Conservation (phyloP, 2,113 vertebrate species). For the Gobio gobio region DNA sequence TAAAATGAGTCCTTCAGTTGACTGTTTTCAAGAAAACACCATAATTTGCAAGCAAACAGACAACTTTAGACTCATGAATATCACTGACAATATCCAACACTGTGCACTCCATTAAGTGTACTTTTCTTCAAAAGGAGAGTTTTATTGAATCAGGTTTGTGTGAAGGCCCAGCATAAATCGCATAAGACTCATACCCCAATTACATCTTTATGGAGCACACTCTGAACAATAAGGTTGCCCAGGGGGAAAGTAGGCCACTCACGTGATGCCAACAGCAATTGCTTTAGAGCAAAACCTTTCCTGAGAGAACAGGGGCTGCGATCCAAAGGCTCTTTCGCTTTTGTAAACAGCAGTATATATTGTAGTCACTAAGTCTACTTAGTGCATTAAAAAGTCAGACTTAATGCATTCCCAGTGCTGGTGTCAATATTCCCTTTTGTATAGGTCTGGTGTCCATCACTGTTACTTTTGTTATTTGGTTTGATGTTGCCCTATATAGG, state of each 20-base stretch:
- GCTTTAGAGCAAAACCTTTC: slow-evolving; percentile 32
- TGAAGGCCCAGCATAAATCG: neutral
- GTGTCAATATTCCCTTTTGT: neutral
- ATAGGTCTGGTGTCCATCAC: slow-evolving; percentile 5
- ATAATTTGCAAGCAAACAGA: neutral
- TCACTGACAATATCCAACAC: neutral
- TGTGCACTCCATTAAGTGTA: neutral
- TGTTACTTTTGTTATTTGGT: neutral
- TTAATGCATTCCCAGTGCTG: slow-evolving; percentile 1
- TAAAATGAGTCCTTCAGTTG: neutral
- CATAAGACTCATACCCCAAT: neutral
- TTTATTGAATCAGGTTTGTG: neutral
- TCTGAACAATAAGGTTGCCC: neutral
- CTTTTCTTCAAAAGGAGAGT: neutral
- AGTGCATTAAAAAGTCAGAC: slow-evolving; percentile 8
- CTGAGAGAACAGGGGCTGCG: slow-evolving; percentile 26
- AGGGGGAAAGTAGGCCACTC: neutral
- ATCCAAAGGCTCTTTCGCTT: slow-evolving; percentile 3
- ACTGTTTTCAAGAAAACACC: neutral
- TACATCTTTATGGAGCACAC: neutral
- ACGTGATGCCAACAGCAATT: neutral
- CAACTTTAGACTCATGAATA: neutral
- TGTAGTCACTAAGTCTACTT: slow-evolving; percentile 5
- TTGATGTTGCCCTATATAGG: neutral
- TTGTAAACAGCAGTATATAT: slow-evolving; percentile 36